A percentile compares a stretch with the other conserved stretches of the same genome.
Conservation (phyloP, 2,888 invertebrate genomes). For the Lamellibrachia satsuma region DNA sequence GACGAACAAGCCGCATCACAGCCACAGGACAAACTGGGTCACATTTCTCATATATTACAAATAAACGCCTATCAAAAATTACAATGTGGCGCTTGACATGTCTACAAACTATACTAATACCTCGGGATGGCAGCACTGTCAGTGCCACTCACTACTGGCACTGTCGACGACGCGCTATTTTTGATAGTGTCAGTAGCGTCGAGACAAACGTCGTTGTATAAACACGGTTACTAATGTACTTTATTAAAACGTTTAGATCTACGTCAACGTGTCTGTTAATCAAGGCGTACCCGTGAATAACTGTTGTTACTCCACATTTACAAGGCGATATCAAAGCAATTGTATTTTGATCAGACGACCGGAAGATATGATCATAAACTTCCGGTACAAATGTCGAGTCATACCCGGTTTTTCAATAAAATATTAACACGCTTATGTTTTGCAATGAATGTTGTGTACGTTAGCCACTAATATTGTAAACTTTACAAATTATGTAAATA, state of each 20-base stretch:
- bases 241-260: neutral
- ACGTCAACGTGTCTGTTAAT: neutral
- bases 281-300: neutral
- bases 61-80: no score
- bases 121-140: no score
- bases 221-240: neutral
- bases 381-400: slow-evolving; percentile 13
- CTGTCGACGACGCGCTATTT: no score
- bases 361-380: neutral
- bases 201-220: neutral
- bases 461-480: neutral
- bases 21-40: no score
- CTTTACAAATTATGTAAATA: neutral
- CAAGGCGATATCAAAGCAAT: neutral
- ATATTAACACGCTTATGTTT: neutral
- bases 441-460: neutral
- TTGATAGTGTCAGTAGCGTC: no score
- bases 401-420: neutral
- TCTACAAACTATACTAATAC: no score
- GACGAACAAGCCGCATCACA: no score
- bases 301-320: neutral
- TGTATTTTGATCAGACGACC: slow-evolving; percentile 17
- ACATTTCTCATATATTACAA: no score
- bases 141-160: no score
- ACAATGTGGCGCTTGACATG: no score